phyloP scores from a whole-genome alignment of 23 tunicate species.

The Diplosoma virens region DNA sequence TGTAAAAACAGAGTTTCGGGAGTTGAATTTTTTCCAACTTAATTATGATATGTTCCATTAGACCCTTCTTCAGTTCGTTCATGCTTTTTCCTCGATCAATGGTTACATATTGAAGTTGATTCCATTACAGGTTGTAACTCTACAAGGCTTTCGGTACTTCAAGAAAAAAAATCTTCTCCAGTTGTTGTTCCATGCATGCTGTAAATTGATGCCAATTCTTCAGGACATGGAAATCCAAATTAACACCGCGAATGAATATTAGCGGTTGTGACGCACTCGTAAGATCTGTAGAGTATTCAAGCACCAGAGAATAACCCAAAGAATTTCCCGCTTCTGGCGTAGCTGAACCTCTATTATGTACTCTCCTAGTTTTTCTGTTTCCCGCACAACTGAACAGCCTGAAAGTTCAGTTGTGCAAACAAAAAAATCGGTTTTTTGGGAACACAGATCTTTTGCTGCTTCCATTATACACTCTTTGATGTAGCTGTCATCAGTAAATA shows the following conservation, averaged over 20 bases:
- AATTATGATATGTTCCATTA: constrained; percentile 41
- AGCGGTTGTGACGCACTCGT: constrained; percentile 44
- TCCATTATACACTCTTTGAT: too few species aligned
- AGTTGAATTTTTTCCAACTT: constrained; percentile 56
- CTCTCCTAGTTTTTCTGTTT: too few species aligned
- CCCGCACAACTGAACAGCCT: too few species aligned
- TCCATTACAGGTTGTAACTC: constrained; percentile 19
- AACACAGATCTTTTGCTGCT: too few species aligned
- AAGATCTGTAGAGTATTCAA: constrained; percentile 40
- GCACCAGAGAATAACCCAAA: constrained; percentile 35
- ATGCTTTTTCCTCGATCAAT: constrained; percentile 41
- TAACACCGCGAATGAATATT: constrained; percentile 43
- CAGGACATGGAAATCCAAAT: constrained; percentile 29
- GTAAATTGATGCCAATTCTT: constrained; percentile 39
- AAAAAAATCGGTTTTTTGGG: too few species aligned
- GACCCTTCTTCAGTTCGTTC: constrained; percentile 46
- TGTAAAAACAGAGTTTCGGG: constrained; percentile 26
- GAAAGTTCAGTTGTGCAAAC: not conserved
- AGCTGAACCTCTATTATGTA: too few species aligned
- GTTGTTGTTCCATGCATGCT: constrained; percentile 51
- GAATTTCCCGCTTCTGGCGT: too few species aligned
- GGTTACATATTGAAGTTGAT: constrained; percentile 38
- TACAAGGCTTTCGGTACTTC: constrained; percentile 43
- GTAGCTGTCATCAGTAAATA: too few species aligned
- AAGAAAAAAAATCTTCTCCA: constrained; percentile 17